Evolutionary conservation across 2,797 vertebrate species (phyloP), one percentile per base, ranked within the genome.

Genomic region (Phylloscopus collybita): DNA sequence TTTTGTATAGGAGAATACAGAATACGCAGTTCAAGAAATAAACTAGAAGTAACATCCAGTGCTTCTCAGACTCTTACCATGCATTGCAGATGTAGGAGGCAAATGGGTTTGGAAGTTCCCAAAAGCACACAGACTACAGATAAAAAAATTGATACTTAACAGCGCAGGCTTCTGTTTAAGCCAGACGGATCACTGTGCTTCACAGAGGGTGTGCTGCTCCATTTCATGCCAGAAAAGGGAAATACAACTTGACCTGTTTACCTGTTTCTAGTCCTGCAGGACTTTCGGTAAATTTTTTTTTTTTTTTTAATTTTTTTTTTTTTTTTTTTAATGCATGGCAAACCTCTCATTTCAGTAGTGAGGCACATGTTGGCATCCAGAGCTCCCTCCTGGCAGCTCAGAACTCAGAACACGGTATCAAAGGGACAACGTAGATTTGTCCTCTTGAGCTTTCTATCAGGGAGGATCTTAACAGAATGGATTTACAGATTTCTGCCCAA

Each of bases 261-360:
- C 56, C 49, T 27, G 13, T 27, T 80, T 45, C 25, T 45, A 45
- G n/a, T 70, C 13, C 73, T 76, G 45, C 15, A 50, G 16, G 27
- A 40, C 21, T 60, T 70, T 16, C 54, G 20, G 36, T 18, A 0
- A 13, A 15, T 86, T 16, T 70, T 64, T 76, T 49, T 71, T 38
- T 22, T 2, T 47, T 16, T 44, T 45, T 14, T 34, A n/a, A n/a
- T 34, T 34, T 34, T 34, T 34, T 51, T 50, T 17, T 19, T 86
- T 18, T 71, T 61, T 76, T 49, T 72, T 56, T 25, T 1, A 65
- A 49, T 29, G 62, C 27, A 62, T 34, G 17, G 30, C 51, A 67
- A n/a, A 45, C 21, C 34, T 75, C 18, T 38, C 54, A 27, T 4
- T n/a, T 34, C n/a, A 42, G 23, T 13, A 30, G 25, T 0, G 1